Base-by-base conservation (phyloP, 2,888 invertebrate species). In the Cantharis flavilabris region DNA sequence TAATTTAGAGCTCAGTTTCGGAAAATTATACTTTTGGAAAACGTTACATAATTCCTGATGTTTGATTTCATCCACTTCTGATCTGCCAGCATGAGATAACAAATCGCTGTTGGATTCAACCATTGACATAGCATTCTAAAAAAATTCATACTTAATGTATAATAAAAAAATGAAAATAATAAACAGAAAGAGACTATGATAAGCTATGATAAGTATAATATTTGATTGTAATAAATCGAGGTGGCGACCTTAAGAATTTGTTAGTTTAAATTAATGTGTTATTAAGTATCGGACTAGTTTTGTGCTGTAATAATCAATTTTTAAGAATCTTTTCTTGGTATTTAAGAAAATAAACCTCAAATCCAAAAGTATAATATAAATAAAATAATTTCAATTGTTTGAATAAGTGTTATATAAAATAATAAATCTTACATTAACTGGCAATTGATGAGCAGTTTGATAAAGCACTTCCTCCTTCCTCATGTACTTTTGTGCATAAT, bases 11-110 rank as follows among this genome's bases (percentile, higher is more conserved):
- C n/a, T 63, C 7, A 62, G 33, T 9, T 78, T 73, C 11, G 72
- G 65, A 69, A 79, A 79, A 67, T 20, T 65, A 72, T 79, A 79
- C 67, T 78, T 79, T 11, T 28, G 10, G 28, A 26, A 79, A 67
- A 75, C 62, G 11, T 73, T 70, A 0, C 30, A 62, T 4, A 30
- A n/a, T 26, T 76, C 33, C 9, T 78, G 69, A 10, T 74, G 20
- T 13, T 69, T 71, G 10, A 79, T 9, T 3, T 14, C 16, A 18
- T 71, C 9, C 5, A 79, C 49, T 70, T 79, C 79, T 10, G 49
- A 23, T 70, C 30, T 69, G 11, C 63, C 71, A 13, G 26, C 26
- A 18, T 49, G 23, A 16, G 79, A 76, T 33, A 77, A 16, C 14
- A 79, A 16, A 70, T 79, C 79, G 16, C 71, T 49, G n/a, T 30